Base-by-base conservation (phyloP, 2,113 vertebrate species). In the Caranx melampygus region DNA sequence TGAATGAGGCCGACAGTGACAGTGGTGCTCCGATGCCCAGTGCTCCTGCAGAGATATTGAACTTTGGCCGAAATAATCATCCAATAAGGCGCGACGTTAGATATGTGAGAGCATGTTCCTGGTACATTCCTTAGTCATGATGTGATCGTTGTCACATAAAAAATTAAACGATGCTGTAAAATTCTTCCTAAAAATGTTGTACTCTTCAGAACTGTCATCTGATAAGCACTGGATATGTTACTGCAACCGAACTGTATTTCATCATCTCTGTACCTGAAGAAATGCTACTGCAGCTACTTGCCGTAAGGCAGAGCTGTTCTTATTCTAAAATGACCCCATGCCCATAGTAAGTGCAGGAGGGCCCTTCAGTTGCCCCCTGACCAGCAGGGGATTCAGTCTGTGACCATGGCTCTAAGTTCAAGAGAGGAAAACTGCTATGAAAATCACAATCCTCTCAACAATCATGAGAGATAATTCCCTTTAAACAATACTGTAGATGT, bases 311-410 rank as follows among this genome's bases (percentile, higher is more conserved):
- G 13, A 12, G 4, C 37, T 40, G 47, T 18, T 67, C 2, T 12
- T 49, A 21, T 6, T 67, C 13, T 45, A 75, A 57, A 74, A 67
- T 47, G 8, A 61, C 51, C 26, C 26, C 26, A 1, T 26, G 26
- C 26, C 26, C 26, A 26, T 31, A 35, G 51, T 15, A 33, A 8
- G 37, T 11, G 14, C 55, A 13, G 11, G 11, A 14, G 0, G 11
- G 42, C 4, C 55, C 64, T 69, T 75, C 33, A 45, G 20, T 42
- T 4, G 47, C 86, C 79, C 77, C 78, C 80, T 76, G 70, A 75
- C 90, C 84, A 82, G 85, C 89, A 91, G 65, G 82, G 78, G 81
- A 74, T 66, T 37, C 34, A 58, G 21, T 78, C 42, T 66, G 44
- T 13, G 52, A 70, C n/a, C 21, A 42, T 0, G 74, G 35, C 57